These are phyloP conservation scores for Euzetes globulus DNA, from an alignment of 2,888 invertebrate species.

Conservation along the genomic window DNA sequence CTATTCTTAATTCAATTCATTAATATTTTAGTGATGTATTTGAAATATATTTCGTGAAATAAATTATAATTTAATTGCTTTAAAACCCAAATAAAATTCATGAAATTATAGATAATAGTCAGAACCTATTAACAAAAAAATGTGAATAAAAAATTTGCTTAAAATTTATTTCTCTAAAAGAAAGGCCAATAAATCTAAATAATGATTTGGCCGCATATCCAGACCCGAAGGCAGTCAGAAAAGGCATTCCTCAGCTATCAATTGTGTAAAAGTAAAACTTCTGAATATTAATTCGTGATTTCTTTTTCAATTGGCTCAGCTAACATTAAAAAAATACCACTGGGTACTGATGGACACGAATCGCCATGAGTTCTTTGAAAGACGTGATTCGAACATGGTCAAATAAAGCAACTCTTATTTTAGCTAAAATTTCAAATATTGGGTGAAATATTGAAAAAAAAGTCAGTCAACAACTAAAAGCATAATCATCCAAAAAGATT, in stretches of 20 bases:
- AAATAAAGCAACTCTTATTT: neutral
- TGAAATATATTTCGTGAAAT: neutral
- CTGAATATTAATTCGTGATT: too few relatives aligned
- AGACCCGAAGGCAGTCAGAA: too few relatives aligned
- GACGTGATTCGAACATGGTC: neutral
- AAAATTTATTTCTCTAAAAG: neutral
- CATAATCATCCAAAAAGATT: neutral
- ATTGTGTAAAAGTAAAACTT: too few relatives aligned
- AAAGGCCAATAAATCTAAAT: neutral
- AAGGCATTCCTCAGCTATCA: too few relatives aligned
- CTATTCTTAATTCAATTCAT: neutral
- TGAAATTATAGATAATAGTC: too few relatives aligned
- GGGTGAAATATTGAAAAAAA: neutral
- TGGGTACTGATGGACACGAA: too few relatives aligned
- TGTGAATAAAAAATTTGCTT: neutral
- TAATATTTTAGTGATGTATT: neutral
- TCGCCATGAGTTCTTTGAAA: too few relatives aligned
- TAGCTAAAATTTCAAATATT: neutral
- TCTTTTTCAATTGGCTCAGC: too few relatives aligned
- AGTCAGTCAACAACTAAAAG: too few relatives aligned
- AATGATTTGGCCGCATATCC: neutral
- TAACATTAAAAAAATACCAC: too few relatives aligned
- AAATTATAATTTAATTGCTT: slow-evolving; percentile 9
- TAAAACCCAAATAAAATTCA: neutral
- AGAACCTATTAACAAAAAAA: neutral